Evolutionary conservation across 2,888 invertebrate genomes (phyloP).

Genomic region (Ornithoptera priamus): DNA sequence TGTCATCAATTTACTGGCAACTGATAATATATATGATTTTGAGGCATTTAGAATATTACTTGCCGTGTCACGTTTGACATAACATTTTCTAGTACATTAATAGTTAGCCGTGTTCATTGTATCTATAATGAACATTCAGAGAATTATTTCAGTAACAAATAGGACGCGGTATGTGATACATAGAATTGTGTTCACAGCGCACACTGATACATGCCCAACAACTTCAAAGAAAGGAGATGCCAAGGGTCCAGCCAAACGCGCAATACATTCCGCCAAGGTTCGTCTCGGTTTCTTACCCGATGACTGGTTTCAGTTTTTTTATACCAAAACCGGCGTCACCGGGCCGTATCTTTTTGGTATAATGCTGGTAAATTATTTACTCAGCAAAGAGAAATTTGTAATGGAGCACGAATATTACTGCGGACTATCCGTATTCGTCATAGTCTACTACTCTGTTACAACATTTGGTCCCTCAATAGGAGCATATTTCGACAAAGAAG

Average conservation of each 20-base stretch:
- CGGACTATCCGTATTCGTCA: conserved; percentile 84
- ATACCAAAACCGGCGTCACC: conserved; percentile 91
- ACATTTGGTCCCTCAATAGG: conserved; percentile 84
- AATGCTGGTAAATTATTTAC: conserved; percentile 87
- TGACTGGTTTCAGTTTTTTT: conserved; percentile 88
- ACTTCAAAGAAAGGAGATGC: not conserved
- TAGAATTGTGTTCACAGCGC: conserved; percentile 22
- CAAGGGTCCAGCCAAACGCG: conserved; percentile 41
- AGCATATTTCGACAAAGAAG: conserved; percentile 82
- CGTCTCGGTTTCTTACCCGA: conserved; percentile 78
- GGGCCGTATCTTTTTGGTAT: conserved; percentile 94
- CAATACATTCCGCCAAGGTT: conserved; percentile 64
- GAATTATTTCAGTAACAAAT: conserved; percentile 10
- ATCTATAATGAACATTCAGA: conserved; percentile 17
- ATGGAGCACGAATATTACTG: conserved; percentile 95
- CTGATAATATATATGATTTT: not conserved
- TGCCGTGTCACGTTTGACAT: conserved; percentile 1
- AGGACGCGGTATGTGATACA: conserved; percentile 10
- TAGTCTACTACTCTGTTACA: conserved; percentile 81
- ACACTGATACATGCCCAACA: conserved; percentile 34
- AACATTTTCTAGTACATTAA: not conserved
- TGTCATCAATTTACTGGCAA: not conserved
- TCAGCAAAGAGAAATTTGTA: conserved; percentile 96
- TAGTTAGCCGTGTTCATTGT: not conserved
- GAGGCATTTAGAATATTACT: not conserved